phyloP scores from a whole-genome alignment of 1,140 invertebrate species.

The Sitodiplosis mosellana region DNA sequence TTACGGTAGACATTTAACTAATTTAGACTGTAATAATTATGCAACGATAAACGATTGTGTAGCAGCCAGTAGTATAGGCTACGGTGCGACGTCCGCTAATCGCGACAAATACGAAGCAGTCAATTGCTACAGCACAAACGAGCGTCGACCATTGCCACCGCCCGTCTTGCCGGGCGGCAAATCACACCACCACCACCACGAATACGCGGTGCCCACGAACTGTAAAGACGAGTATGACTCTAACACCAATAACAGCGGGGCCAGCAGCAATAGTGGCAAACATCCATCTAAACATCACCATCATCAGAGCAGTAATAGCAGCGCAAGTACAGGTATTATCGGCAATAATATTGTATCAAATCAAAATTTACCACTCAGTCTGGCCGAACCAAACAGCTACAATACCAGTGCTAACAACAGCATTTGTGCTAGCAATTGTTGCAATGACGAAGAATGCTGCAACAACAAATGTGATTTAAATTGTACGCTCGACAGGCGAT shows the following conservation, averaged over 20 bases:
- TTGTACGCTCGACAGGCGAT: neutral
- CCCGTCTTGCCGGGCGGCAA: neutral
- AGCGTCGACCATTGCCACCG: constrained; percentile 14
- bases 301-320: neutral
- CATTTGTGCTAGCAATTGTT: neutral
- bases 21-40: constrained; percentile 23
- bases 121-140: constrained; percentile 19
- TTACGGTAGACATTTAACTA: constrained; percentile 11
- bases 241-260: neutral
- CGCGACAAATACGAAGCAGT: constrained; percentile 10
- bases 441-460: neutral
- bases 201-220: constrained; percentile 22
- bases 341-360: neutral
- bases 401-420: constrained; percentile 1
- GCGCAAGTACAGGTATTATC: neutral
- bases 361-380: no score
- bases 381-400: no score
- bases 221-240: neutral
- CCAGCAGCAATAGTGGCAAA: neutral
- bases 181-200: constrained; percentile 19
- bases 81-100: constrained; percentile 13
- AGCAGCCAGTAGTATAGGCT: constrained; percentile 17
- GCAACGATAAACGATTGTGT: constrained; percentile 23
- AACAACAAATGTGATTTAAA: constrained; percentile 1
- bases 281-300: neutral